Conservation (phyloP, 2,888 invertebrate genomes). For the Teleogryllus oceanicus region DNA sequence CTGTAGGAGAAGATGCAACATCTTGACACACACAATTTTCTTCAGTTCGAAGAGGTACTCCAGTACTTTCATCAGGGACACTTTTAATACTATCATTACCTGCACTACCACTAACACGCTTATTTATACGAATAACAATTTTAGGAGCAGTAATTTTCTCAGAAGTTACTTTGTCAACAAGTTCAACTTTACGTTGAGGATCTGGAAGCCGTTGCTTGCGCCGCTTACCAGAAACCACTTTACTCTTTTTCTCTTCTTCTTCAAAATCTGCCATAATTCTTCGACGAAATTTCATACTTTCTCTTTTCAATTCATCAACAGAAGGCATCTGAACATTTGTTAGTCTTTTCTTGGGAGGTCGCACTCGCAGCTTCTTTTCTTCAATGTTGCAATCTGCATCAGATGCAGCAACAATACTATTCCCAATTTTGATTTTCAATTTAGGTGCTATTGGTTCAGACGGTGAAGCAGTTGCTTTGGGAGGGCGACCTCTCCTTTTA, state of each 20-base stretch:
- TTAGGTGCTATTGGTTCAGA: slow-evolving; percentile 49
- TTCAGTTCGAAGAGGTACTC: slow-evolving; percentile 37
- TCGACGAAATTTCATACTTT: slow-evolving; percentile 82
- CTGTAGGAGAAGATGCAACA: slow-evolving; percentile 32
- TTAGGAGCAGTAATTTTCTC: slow-evolving; percentile 58
- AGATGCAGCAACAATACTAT: slow-evolving; percentile 46
- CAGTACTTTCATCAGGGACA: slow-evolving; percentile 25
- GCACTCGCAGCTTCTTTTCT: slow-evolving; percentile 48
- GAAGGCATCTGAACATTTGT: slow-evolving; percentile 59
- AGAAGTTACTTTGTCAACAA: slow-evolving; percentile 30
- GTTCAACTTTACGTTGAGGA: slow-evolving; percentile 31
- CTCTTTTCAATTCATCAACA: slow-evolving; percentile 75
- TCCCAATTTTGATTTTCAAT: slow-evolving; percentile 73
- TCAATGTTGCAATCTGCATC: slow-evolving; percentile 43
- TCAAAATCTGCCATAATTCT: slow-evolving; percentile 82
- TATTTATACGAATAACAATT: slow-evolving; percentile 70
- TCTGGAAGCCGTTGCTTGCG: slow-evolving; percentile 51
- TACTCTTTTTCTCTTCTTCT: slow-evolving; percentile 59
- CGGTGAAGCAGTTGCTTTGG: slow-evolving; percentile 48
- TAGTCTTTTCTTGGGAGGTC: slow-evolving; percentile 81
- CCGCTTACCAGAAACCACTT: slow-evolving; percentile 46
- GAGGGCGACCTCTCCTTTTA: slow-evolving; percentile 33
- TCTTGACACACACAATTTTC: slow-evolving; percentile 37
- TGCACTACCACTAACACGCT: slow-evolving; percentile 50
- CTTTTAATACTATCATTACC: slow-evolving; percentile 32